These are phyloP conservation scores for Dendrocincla tyrannina DNA, from an alignment of 2,797 vertebrate genomes.

Conservation along the genomic window DNA sequence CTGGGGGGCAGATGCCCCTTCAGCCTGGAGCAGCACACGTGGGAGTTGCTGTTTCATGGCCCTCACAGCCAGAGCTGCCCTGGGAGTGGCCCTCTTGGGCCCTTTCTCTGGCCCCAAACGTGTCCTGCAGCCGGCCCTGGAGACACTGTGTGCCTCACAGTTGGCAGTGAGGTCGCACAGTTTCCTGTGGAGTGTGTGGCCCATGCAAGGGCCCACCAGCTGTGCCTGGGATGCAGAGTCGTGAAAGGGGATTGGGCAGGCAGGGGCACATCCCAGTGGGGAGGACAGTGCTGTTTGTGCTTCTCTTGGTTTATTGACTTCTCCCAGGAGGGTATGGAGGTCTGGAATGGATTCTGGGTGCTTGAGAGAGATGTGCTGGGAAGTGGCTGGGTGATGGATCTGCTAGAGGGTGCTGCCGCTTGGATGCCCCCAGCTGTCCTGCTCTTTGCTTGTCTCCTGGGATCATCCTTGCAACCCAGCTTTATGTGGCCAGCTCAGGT, in stretches of 20 bases:
- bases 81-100: not conserved
- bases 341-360: not conserved
- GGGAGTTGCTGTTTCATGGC: not conserved
- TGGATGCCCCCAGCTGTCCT: not conserved
- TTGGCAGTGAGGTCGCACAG: accelerated
- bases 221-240: not conserved
- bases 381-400: not conserved
- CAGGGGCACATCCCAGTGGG: not conserved
- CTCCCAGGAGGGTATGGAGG: not conserved
- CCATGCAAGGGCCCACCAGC: accelerated
- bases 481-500: accelerated
- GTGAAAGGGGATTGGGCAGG: accelerated
- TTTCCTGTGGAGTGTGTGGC: not conserved
- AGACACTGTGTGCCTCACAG: accelerated
- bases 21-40: not conserved
- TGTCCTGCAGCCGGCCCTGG: accelerated
- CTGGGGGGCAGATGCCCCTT: not conserved
- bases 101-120: not conserved
- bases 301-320: not conserved
- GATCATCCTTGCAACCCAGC: not conserved
- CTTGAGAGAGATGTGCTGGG: not conserved
- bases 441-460: not conserved
- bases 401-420: not conserved
- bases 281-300: not conserved
- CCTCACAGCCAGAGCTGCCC: not conserved